Evolutionary conservation across 2,797 vertebrate species (phyloP).

Genomic region (Nasua narica): DNA sequence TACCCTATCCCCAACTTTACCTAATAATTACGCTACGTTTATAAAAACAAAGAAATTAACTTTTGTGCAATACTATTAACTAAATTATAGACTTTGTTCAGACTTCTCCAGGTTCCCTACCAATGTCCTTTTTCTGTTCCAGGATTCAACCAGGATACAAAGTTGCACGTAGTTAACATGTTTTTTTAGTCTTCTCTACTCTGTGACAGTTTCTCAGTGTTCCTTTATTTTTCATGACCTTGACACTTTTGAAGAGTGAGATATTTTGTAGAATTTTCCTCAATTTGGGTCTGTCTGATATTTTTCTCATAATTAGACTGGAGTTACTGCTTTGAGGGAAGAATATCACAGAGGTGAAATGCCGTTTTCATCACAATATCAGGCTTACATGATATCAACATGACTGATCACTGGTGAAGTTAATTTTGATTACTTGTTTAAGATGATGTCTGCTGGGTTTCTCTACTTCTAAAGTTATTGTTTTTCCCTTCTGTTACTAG

Average conservation of each 20-base stretch:
- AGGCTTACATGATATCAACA: neutral
- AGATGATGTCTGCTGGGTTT: neutral
- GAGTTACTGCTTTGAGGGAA: slow-evolving; percentile 8
- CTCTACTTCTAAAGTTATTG: neutral
- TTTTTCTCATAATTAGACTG: slow-evolving; percentile 14
- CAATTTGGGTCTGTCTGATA: neutral
- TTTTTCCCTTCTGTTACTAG: neutral
- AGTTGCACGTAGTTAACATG: neutral
- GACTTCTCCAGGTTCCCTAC: neutral
- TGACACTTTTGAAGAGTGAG: neutral
- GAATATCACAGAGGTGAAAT: neutral
- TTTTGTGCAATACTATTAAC: neutral
- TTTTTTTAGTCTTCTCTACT: neutral
- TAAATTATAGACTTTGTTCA: slow-evolving; percentile 4
- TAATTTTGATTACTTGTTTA: slow-evolving; percentile 20
- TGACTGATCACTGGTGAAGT: neutral
- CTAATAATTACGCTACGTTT: neutral
- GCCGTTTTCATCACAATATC: neutral
- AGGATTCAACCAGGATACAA: slow-evolving; percentile 19
- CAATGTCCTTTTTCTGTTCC: neutral
- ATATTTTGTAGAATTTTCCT: neutral
- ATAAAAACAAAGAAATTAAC: slow-evolving; percentile 23
- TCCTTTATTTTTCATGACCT: neutral
- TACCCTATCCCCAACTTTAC: neutral
- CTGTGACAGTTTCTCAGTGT: neutral